Percentiles rank a stretch among this genome's conserved stretches.
phyloP scores from a whole-genome alignment of 2,888 invertebrate genomes.

The Platycnemis pennipes region DNA sequence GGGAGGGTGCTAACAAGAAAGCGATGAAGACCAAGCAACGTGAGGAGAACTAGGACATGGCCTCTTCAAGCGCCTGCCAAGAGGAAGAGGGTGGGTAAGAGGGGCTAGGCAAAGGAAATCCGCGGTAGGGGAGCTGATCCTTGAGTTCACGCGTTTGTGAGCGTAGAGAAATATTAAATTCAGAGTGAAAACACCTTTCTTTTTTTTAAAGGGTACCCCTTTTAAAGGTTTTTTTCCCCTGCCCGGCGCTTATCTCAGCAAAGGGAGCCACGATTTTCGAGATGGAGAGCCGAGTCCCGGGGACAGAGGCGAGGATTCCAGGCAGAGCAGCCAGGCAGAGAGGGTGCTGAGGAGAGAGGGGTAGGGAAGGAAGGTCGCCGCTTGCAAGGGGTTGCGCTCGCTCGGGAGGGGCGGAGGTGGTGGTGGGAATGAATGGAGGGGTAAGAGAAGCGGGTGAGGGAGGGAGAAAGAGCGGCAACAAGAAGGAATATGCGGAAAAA shows the following conservation, averaged over 20 bases:
- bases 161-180: background rate
- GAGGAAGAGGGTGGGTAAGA: background rate
- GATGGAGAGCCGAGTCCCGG: background rate
- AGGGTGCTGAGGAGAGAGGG: background rate
- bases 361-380: background rate
- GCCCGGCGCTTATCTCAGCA: conserved; percentile 15
- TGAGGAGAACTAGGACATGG: background rate
- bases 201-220: background rate
- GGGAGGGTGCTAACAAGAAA: background rate
- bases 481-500: background rate
- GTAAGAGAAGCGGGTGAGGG: background rate
- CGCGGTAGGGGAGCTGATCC: background rate
- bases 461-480: background rate
- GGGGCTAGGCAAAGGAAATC: background rate
- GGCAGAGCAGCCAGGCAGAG: background rate
- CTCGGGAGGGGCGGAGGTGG: background rate
- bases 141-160: background rate
- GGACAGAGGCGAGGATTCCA: background rate
- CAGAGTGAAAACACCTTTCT: background rate
- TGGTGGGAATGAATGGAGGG: background rate
- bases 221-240: background rate
- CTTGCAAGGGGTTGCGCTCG: background rate
- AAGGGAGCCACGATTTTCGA: background rate
- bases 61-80: background rate
- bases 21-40: background rate